Base-by-base conservation (phyloP, 2,888 invertebrate genomes). In the Conops quadrifasciatus region DNA sequence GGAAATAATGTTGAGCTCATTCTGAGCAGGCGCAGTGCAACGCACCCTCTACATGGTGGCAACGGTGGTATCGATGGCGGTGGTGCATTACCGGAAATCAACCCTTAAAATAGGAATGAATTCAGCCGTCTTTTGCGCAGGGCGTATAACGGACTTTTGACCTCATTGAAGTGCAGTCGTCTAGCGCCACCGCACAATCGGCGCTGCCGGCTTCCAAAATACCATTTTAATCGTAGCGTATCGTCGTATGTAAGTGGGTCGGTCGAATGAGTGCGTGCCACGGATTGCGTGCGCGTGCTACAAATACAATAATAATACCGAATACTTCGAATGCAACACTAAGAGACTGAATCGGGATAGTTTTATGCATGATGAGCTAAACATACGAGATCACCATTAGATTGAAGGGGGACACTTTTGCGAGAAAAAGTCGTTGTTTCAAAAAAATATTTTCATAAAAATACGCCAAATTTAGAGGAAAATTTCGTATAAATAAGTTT, bases 141-240 rank as follows among this genome's bases (percentile, higher is more conserved):
- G n/a, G 47, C 16, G 16, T 47, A 47, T 63, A 63, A 63, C 63
- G 47, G 47, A 63, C 63, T 63, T 63, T 47, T 63, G 63, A 63
- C 63, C 45, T 63, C 19, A 21, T 47, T 1, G 24, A 19, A 30
- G 62, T 45, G 63, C 45, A 47, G 21, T 36, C 62, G 43, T 47
- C 63, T 63, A 47, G 15, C 63, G 47, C 45, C 63, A 63, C 45
- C 62, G n/a, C n/a, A 62, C 45, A 26, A 47, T 15, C 47, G 7
- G n/a, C 47, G 19, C 26, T 21, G 30, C 30, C 30, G n/a, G 19
- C 13, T 13, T 28, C 15, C 28, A 21, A 56, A 11, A 56, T 49
- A 49, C 49, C 16, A n/a, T 16, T 49, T 49, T 1, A 13, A 49
- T 11, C 13, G n/a, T 5, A 3, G 13, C 13, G n/a, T 5, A 3